phyloP scores from a whole-genome alignment of 2,113 vertebrate species.

The Gila orcuttii region DNA sequence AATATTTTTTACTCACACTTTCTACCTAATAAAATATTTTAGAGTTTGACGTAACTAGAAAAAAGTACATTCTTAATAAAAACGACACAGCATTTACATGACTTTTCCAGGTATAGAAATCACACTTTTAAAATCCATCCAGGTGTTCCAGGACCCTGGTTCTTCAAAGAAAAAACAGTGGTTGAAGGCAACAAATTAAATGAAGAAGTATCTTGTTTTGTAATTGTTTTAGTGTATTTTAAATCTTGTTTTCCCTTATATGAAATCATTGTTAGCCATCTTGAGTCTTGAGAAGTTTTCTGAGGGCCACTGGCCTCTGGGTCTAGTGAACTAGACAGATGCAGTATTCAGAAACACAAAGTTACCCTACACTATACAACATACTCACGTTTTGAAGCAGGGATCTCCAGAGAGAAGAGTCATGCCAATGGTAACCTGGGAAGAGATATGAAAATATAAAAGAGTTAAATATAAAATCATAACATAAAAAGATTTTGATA shows the following conservation, averaged over 20 bases:
- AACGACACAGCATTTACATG: background rate
- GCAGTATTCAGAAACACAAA: background rate
- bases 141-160: background rate
- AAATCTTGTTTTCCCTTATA: background rate
- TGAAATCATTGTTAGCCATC: background rate
- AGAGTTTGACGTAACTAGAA: background rate
- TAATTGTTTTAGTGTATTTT: background rate
- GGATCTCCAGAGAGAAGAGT: conserved; percentile 95
- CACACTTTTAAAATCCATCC: background rate
- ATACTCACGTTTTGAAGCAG: conserved; percentile 98
- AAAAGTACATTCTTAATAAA: background rate
- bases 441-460: background rate
- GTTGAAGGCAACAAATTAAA: background rate
- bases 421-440: conserved; percentile 95
- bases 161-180: background rate
- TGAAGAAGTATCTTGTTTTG: too few species aligned
- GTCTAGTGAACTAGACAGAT: background rate
- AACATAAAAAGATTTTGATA: background rate
- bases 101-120: background rate
- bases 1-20: background rate
- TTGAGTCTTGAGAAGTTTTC: background rate
- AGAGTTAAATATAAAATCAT: background rate
- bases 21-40: background rate
- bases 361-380: background rate
- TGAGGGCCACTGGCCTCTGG: background rate